phyloP scores from a whole-genome alignment of 2,797 vertebrate species.

The Semotilus atromaculatus region DNA sequence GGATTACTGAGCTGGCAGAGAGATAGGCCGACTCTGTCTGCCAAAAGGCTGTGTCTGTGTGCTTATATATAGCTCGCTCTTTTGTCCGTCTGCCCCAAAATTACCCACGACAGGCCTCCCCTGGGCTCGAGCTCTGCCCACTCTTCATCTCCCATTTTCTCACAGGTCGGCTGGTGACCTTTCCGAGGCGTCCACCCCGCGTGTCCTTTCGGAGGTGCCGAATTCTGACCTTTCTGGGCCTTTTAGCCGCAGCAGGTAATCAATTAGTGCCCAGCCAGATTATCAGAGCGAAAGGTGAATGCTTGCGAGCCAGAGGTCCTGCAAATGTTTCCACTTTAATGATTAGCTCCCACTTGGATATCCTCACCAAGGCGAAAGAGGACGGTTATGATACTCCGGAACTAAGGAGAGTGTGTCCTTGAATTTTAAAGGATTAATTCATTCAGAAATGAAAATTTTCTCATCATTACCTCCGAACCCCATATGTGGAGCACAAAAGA shows the following conservation, averaged over 20 bases:
- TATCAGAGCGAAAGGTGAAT: constrained; percentile 74
- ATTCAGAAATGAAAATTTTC: neutral
- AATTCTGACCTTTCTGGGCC: constrained; percentile 80
- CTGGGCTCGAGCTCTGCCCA: constrained; percentile 56
- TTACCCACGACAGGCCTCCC: constrained; percentile 72
- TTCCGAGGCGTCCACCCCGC: constrained; percentile 70
- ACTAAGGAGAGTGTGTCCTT: constrained; percentile 62
- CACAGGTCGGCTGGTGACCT: constrained; percentile 75
- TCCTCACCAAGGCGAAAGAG: constrained; percentile 8
- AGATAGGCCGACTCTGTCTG: constrained; percentile 13
- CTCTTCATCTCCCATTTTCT: constrained; percentile 64
- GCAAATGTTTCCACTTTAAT: constrained; percentile 72
- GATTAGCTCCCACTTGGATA: constrained; percentile 61
- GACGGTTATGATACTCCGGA: neutral
- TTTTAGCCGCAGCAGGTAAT: constrained; percentile 80
- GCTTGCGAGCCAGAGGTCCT: constrained; percentile 42
- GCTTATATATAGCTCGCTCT: constrained; percentile 76
- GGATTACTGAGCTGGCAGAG: constrained; percentile 37
- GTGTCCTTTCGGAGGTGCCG: constrained; percentile 76
- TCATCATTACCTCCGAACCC: neutral
- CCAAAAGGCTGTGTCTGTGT: constrained; percentile 66
- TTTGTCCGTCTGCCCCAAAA: constrained; percentile 75
- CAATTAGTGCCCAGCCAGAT: constrained; percentile 79
- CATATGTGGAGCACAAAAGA: neutral
- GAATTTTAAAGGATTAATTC: constrained; percentile 46